Evolutionary conservation across 2,113 vertebrate genomes (phyloP), one percentile per base, ranked within the genome.

Genomic region (Hyperoodon ampullatus): DNA sequence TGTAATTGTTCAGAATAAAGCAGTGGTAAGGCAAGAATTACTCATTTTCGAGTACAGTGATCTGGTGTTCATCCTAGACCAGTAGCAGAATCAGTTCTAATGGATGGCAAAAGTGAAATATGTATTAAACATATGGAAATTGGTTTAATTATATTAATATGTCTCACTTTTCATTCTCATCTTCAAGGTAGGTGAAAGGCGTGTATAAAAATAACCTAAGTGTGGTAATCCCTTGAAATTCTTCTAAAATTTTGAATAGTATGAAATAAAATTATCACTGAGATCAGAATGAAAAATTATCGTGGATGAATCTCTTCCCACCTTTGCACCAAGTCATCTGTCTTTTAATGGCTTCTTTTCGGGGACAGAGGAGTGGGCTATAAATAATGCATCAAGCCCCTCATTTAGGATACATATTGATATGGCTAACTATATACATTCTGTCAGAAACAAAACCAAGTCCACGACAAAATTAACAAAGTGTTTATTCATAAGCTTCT

Each of bases 1-100:
- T 63, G 11, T 97, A 97, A 98, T 97, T 97, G 88, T 88, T 98
- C 55, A 97, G 35, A 63, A n/a, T 94, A 87, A 70, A 97, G 90
- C 1, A 4, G 75, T 90, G 68, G 5, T 80, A 92, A 66, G 84
- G 75, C 66, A 92, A 96, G 82, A 96, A 95, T 94, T 86, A 78
- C 86, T 97, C 83, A 24, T 97, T 83, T 98, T 98, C 72, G n/a
- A 94, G 72, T 91, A n/a, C 4, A 85, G 58, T 87, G 93, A 97
- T 96, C 90, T 65, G 44, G 26, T 97, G 82, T 92, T 98, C 90
- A 90, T 90, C 78, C 70, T 81, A 88, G 94, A 81, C 97, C 97
- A 97, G 95, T 91, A 94, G 93, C 80, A 96, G 94, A 97, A 94
- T 96, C 72, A 95, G 68, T 82, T 92, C 75, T 93, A 97, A 93